A percentile compares a stretch with the other conserved stretches of the same genome.
phyloP scores from a whole-genome alignment of 2,797 vertebrate species.

The Falco columbarius region DNA sequence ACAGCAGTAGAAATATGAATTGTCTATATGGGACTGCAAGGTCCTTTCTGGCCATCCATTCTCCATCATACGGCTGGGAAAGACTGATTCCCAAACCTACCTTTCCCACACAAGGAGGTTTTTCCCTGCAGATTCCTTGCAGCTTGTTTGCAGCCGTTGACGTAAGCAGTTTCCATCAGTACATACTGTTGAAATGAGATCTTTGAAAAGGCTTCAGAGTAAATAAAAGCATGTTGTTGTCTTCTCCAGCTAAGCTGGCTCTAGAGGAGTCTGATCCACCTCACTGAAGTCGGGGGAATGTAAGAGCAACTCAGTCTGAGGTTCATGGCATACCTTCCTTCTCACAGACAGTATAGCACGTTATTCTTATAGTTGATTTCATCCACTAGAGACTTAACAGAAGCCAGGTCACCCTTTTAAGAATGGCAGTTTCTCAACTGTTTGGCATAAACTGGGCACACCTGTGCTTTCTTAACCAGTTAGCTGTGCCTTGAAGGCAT shows the following conservation, averaged over 20 bases:
- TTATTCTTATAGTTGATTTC: neutral
- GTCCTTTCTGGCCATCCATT: neutral
- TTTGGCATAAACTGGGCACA: neutral
- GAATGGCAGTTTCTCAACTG: neutral
- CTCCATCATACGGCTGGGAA: neutral
- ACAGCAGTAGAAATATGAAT: neutral
- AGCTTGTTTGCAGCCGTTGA: neutral
- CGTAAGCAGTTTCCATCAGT: neutral
- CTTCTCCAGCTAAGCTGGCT: neutral
- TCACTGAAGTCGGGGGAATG: neutral
- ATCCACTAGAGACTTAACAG: neutral
- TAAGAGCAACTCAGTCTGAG: neutral
- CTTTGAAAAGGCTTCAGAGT: neutral
- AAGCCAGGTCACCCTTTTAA: neutral
- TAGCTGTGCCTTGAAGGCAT: neutral
- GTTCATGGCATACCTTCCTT: neutral
- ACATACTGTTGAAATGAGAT: neutral
- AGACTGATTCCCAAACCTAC: neutral
- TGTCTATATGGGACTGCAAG: neutral
- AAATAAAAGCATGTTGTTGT: accelerated
- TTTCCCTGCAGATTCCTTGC: neutral
- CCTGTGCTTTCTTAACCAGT: neutral
- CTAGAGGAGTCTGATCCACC: neutral
- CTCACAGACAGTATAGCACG: neutral
- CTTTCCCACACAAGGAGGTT: neutral